A percentile compares a stretch with the other conserved stretches of the same genome.
Evolutionary conservation across 2,888 invertebrate species (phyloP).

Genomic region (Heliconius ethilla): DNA sequence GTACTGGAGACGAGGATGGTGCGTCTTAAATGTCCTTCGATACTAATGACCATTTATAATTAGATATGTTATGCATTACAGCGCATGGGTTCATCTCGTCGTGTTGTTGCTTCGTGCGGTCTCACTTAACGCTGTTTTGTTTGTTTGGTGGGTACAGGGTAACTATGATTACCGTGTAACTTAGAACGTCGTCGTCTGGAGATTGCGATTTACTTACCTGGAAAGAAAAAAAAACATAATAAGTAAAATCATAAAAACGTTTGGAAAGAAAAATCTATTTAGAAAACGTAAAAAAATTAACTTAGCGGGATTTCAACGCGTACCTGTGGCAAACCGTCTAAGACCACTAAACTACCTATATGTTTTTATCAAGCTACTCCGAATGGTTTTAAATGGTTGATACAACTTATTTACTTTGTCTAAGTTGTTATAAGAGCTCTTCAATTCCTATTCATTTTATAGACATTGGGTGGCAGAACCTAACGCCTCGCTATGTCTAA

Average conservation of each 20-base stretch:
- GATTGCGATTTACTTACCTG: conserved; percentile 32
- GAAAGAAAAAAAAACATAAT: conserved; percentile 31
- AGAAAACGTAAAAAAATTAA: no score
- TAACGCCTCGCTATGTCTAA: not conserved
- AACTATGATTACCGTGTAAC: conserved; percentile 18
- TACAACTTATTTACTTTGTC: no score
- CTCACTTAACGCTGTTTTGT: conserved; percentile 4
- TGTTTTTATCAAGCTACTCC: no score
- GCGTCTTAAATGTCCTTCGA: conserved; percentile 55
- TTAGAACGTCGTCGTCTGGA: not conserved
- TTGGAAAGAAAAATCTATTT: no score
- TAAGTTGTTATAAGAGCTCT: no score
- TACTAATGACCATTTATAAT: conserved; percentile 64
- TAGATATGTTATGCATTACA: conserved; percentile 54
- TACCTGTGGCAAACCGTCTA: no score
- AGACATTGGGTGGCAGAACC: no score
- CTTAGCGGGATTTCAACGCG: no score
- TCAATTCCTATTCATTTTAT: no score
- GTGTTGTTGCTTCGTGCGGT: conserved; percentile 16
- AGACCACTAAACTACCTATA: no score
- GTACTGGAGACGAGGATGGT: conserved; percentile 53
- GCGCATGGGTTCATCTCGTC: conserved; percentile 41
- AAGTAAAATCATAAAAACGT: not conserved
- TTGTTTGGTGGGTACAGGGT: not conserved
- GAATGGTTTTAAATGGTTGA: no score